phyloP scores from a whole-genome alignment of 2,888 invertebrate species.

The Rhamnusium bicolor region DNA sequence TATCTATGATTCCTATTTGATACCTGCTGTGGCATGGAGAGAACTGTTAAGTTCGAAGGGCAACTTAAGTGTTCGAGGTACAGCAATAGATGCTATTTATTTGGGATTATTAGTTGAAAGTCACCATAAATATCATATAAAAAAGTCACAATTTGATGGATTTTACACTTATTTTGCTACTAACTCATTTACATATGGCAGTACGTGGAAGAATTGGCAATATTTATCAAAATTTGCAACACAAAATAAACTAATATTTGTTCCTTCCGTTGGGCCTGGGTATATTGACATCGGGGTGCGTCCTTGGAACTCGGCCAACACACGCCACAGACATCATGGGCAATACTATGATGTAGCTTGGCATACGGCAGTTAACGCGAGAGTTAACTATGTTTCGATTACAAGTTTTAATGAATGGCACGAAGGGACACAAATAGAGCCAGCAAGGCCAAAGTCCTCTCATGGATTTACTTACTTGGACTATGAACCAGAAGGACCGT shows the following conservation, averaged over 20 bases:
- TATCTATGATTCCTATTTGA: constrained; percentile 77
- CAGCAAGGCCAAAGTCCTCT: constrained; percentile 72
- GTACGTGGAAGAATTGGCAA: constrained; percentile 74
- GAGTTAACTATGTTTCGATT: constrained; percentile 76
- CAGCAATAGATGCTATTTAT: constrained; percentile 74
- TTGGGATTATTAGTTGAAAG: constrained; percentile 75
- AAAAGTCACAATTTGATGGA: constrained; percentile 73
- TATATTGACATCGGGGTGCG: constrained; percentile 78
- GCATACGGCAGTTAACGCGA: constrained; percentile 75
- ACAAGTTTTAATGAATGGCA: constrained; percentile 85
- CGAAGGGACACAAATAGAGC: constrained; percentile 84
- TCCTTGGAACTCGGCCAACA: constrained; percentile 75
- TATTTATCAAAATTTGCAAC: constrained; percentile 72
- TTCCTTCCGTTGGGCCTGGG: constrained; percentile 82
- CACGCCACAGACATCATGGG: constrained; percentile 73
- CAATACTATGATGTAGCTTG: constrained; percentile 79
- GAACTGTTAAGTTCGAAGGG: constrained; percentile 68
- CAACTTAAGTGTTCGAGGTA: constrained; percentile 72
- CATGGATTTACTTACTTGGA: constrained; percentile 72
- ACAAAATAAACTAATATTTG: constrained; percentile 76
- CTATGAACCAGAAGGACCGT: constrained; percentile 76
- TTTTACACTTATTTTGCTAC: constrained; percentile 79
- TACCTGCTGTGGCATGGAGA: constrained; percentile 73
- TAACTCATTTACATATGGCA: constrained; percentile 77
- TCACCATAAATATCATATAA: constrained; percentile 72